Base-by-base conservation (phyloP, 2,113 vertebrate genomes). In the Cyrtonyx montezumae region DNA sequence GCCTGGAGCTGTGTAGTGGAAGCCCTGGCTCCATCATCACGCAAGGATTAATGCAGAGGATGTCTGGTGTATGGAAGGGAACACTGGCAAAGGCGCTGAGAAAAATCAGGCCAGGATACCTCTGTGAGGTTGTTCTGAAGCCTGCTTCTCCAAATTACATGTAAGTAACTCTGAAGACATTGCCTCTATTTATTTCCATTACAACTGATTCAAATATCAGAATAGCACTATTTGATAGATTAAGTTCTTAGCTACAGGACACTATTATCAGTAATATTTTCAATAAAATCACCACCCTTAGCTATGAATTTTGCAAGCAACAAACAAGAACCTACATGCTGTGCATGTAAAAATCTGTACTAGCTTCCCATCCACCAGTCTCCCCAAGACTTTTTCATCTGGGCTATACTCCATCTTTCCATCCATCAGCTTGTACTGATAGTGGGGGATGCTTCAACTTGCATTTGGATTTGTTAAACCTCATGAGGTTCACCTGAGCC, bases 11-110 rank as follows among this genome's bases (percentile, higher is more conserved):
- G 58, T 5, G 26, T 0, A 0, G 11, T 4, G 25, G 16, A 30
- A 61, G 17, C 2, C 13, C 7, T 4, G 0, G 0, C 2, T 28
- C 30, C 63, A 28, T 3, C 53, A 74, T 7, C 55, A 78, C 0
- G 0, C 8, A 55, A 83, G 40, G 30, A 25, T 58, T 58, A 14
- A 32, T 0, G 0, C 36, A 36, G 55, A 3, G 23, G 7, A 32
- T 92, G 37, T 25, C 14, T 30, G 32, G 13, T 40, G 16, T 4
- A 8, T 11, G 22, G 40, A 82, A 79, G 34, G 26, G 26, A 71
- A 5, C 15, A 19, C 18, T 63, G 71, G 20, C 8, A 69, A 62
- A 61, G 10, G n/a, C 13, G 34, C 17, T 30, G 43, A 78, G 22
- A 88, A n/a, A 51, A 51, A 11, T 40, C 13, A 61, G 22, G 22